Evolutionary conservation across 2,888 invertebrate species (phyloP).

Genomic region (Saturnia pavonia): DNA sequence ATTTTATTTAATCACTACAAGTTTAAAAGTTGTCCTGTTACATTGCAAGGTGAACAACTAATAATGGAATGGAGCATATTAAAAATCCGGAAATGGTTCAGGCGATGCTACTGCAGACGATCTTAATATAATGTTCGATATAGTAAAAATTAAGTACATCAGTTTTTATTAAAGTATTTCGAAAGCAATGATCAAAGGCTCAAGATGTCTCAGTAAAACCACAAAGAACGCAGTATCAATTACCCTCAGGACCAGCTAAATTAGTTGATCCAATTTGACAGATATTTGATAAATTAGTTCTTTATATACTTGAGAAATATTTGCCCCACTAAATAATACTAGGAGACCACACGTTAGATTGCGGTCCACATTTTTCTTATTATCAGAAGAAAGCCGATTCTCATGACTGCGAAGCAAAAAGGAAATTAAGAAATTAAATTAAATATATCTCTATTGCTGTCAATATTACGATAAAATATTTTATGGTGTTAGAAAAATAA

Average conservation of each 20-base stretch:
- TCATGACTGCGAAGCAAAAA: background rate
- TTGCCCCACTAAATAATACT: background rate
- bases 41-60: constrained; percentile 59
- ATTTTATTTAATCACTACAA: constrained; percentile 44
- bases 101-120: background rate
- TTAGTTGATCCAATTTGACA: background rate
- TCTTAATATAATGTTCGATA: background rate
- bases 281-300: background rate
- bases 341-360: background rate
- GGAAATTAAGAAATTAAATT: background rate
- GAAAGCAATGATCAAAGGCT: background rate
- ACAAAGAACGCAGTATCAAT: background rate
- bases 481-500: constrained; percentile 17
- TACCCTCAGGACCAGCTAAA: background rate
- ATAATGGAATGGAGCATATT: constrained; percentile 31
- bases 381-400: background rate
- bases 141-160: constrained; percentile 9
- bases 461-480: constrained; percentile 9
- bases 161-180: background rate
- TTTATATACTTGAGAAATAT: background rate
- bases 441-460: background rate
- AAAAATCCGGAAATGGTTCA: constrained; percentile 48
- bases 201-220: background rate
- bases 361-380: background rate
- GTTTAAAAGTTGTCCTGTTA: constrained; percentile 52